phyloP scores from a whole-genome alignment of 1,140 invertebrate genomes.

The Drosophila sproati region DNA sequence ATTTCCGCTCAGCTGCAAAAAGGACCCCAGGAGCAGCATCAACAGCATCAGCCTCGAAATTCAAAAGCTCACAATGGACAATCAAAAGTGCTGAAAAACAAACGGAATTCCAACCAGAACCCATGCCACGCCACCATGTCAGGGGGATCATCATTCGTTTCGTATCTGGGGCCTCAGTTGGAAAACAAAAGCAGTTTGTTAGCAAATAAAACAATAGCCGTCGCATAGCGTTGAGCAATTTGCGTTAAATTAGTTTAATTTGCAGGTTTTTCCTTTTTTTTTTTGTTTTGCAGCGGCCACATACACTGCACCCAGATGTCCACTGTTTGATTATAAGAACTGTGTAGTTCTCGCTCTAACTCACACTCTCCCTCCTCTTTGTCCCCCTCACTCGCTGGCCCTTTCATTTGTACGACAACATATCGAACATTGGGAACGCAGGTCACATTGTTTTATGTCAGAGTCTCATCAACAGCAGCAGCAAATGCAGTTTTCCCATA shows the following conservation, averaged over 20 bases:
- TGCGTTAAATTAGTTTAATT: slow-evolving; percentile 76
- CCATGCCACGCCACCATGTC: not conserved
- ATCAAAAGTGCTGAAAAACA: slow-evolving; percentile 49
- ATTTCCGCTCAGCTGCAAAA: slow-evolving; percentile 54
- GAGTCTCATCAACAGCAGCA: slow-evolving; percentile 66
- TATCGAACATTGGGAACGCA: slow-evolving; percentile 54
- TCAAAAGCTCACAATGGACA: slow-evolving; percentile 45
- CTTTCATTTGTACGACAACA: slow-evolving; percentile 46
- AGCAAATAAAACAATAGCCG: slow-evolving; percentile 54
- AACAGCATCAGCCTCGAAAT: not conserved
- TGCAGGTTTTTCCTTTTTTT: slow-evolving; percentile 25
- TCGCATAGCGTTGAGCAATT: slow-evolving; percentile 52
- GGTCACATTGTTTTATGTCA: slow-evolving; percentile 77
- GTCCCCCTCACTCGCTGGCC: too few species aligned
- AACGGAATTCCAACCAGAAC: slow-evolving; percentile 11
- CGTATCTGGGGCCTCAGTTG: slow-evolving; percentile 8
- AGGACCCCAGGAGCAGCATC: slow-evolving; percentile 11
- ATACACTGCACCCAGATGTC: slow-evolving; percentile 37
- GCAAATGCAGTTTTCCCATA: slow-evolving; percentile 53
- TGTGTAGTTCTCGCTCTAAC: not conserved
- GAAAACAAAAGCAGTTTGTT: slow-evolving; percentile 55
- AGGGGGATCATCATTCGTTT: not conserved
- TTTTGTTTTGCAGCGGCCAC: slow-evolving; percentile 1
- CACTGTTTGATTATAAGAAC: slow-evolving; percentile 58
- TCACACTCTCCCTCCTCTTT: not conserved